Evolutionary conservation across 53 echinoderm and acorn worm genomes (phyloP), one percentile per base, ranked within the genome.

Genomic region (Antedon mediterranea): DNA sequence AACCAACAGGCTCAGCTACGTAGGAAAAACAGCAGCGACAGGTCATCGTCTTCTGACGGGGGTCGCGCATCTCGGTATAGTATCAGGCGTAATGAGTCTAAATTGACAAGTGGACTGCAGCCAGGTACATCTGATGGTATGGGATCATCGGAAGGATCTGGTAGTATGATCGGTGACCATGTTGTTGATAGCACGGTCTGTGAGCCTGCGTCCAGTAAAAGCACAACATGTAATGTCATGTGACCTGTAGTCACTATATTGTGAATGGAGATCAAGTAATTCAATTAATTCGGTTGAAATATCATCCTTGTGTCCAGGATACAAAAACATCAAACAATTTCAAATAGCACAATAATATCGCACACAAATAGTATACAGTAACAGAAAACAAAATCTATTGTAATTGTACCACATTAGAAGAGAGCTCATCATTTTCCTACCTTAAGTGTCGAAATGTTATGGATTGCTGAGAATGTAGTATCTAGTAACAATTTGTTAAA

Each of bases 1-100:
- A 92, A 92, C 74, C 89, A 92, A 80, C 77, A 86, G 72, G 92
- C 92, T 14, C 88, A 88, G 72, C 33, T 92, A 11, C 86, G 85
- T 30, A 72, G 84, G 84, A 79, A 84, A 23, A 37, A 37, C 11
- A 57, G 57, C 18, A 57, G 9, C 9, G 57, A 57, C 23, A 57
- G 57, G 57, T 57, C 57, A 3, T 57, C 57, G 20, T 57, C 20
- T 1, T 57, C 57, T 26, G 57, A 57, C 57, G 57, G 57, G 9
- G 57, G 57, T 1, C 11, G 57, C 2, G 9, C 2, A 57, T 57
- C 57, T 6, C 57, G 20, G 20, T 2, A 26, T 57, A 26, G 20
- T 15, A 57, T 26, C 2, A 23, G 14, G 2, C 57, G 23, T 18
- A 57, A 57, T 6, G 23, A 18, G 14, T 57, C 57, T 23, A 57